A percentile compares a stretch with the other conserved stretches of the same genome.
These are phyloP conservation scores for Microctenopoma stevenorrisi DNA, from an alignment of 2,797 vertebrate genomes.

Conservation along the genomic window DNA sequence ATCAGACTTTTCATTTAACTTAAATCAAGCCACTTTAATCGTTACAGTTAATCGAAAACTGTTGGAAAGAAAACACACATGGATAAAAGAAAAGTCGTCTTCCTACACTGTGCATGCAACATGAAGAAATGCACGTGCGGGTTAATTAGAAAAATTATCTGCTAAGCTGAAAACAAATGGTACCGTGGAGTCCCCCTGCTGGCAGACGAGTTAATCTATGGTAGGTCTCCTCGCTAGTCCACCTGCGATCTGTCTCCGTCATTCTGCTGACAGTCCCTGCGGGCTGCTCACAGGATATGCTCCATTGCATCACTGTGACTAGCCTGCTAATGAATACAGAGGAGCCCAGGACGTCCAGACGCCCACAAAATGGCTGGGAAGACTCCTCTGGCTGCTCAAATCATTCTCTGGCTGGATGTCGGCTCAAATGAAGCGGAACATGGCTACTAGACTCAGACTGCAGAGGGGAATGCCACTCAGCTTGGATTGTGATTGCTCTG, in stretches of 20 bases:
- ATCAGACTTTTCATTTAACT: background rate
- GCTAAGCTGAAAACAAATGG: conserved; percentile 85
- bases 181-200: conserved; percentile 74
- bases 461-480: conserved; percentile 64
- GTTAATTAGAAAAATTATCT: conserved; percentile 99
- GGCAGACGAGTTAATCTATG: conserved; percentile 88
- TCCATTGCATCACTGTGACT: conserved; percentile 77
- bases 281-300: conserved; percentile 81
- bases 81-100: conserved; percentile 42
- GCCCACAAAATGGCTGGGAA: conserved; percentile 66
- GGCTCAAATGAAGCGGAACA: conserved; percentile 81
- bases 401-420: conserved; percentile 72
- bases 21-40: no score
- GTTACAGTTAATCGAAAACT: no score
- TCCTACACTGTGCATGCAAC: conserved; percentile 60
- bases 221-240: conserved; percentile 80
- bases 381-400: conserved; percentile 60
- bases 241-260: conserved; percentile 93
- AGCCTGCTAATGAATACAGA: conserved; percentile 82
- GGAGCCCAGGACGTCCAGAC: conserved; percentile 69
- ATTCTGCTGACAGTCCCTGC: conserved; percentile 79
- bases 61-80: background rate
- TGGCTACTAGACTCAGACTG: conserved; percentile 59
- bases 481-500: conserved; percentile 71
- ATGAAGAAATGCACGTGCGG: conserved; percentile 84